These are phyloP conservation scores for Apostichopus leukothele DNA, from an alignment of 53 echinoderm and acorn worm species.

Conservation along the genomic window DNA sequence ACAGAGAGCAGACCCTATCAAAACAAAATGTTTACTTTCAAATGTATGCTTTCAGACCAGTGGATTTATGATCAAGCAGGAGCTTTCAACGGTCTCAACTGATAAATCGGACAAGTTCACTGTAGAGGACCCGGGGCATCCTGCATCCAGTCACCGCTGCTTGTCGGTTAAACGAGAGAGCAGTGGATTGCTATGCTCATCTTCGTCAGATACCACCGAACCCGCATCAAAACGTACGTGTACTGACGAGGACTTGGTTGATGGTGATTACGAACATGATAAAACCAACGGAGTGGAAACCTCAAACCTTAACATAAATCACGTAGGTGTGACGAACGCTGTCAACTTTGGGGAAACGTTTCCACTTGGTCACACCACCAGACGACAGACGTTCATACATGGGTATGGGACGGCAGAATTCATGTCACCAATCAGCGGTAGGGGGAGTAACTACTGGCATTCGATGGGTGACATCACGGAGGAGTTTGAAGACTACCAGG, in stretches of 20 bases:
- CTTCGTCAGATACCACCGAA: neutral
- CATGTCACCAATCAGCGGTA: no score
- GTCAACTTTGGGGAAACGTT: neutral
- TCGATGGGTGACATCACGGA: neutral
- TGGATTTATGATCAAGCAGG: neutral
- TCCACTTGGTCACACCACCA: neutral
- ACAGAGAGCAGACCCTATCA: neutral
- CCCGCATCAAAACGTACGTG: neutral
- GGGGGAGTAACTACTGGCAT: neutral
- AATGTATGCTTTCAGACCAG: neutral
- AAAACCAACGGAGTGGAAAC: neutral
- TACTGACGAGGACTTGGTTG: neutral
- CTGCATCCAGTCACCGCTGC: neutral
- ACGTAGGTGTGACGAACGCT: no score
- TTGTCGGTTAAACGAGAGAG: neutral
- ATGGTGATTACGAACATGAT: neutral
- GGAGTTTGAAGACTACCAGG: slow-evolving; percentile 11
- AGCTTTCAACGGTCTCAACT: neutral
- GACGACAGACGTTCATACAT: neutral
- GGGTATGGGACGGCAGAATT: neutral
- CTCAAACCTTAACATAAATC: neutral
- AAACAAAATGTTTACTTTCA: neutral
- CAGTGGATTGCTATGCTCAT: neutral
- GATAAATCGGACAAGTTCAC: neutral
- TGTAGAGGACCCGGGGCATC: neutral